A percentile compares a stretch with the other conserved stretches of the same genome.
These are phyloP conservation scores for Melanostoma scalare DNA, from an alignment of 2,888 invertebrate species.

Conservation along the genomic window DNA sequence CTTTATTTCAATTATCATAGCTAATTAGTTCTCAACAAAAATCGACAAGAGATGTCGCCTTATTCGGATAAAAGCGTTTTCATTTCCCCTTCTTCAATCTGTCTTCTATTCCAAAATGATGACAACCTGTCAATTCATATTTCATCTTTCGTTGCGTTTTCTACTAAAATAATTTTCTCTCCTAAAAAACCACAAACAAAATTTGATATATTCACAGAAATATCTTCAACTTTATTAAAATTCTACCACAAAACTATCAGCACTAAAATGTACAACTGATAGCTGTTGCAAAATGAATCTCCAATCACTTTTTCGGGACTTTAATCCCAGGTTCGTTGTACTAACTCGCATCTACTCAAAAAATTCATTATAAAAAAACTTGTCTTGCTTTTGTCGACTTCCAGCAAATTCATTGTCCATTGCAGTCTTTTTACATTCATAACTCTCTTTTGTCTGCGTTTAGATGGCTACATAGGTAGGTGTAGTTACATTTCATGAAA, in stretches of 20 bases:
- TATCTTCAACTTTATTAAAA: too few relatives aligned
- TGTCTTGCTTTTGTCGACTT: conserved; percentile 77
- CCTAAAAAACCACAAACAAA: too few relatives aligned
- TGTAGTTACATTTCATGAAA: not conserved
- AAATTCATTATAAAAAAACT: conserved; percentile 7
- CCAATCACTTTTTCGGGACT: conserved; percentile 94
- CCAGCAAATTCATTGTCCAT: conserved; percentile 98
- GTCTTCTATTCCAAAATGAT: too few relatives aligned
- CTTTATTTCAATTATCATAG: too few relatives aligned
- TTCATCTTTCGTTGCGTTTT: too few relatives aligned
- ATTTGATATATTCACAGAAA: too few relatives aligned
- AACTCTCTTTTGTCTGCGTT: conserved; percentile 92
- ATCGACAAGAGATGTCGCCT: too few relatives aligned
- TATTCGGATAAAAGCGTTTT: too few relatives aligned
- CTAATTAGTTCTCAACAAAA: too few relatives aligned
- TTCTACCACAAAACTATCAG: not conserved
- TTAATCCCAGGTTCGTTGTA: conserved; percentile 91
- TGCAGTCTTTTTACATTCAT: conserved; percentile 95
- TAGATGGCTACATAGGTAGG: conserved; percentile 89
- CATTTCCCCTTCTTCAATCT: too few relatives aligned
- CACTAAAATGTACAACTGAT: conserved; percentile 76
- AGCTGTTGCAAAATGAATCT: conserved; percentile 87
- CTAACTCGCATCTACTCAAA: not conserved
- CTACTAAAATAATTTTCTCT: too few relatives aligned
- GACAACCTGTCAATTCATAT: too few relatives aligned